Percentiles rank a stretch among this genome's conserved stretches.
phyloP scores from a whole-genome alignment of 2,797 vertebrate genomes.

The Centroberyx gerrardi region DNA sequence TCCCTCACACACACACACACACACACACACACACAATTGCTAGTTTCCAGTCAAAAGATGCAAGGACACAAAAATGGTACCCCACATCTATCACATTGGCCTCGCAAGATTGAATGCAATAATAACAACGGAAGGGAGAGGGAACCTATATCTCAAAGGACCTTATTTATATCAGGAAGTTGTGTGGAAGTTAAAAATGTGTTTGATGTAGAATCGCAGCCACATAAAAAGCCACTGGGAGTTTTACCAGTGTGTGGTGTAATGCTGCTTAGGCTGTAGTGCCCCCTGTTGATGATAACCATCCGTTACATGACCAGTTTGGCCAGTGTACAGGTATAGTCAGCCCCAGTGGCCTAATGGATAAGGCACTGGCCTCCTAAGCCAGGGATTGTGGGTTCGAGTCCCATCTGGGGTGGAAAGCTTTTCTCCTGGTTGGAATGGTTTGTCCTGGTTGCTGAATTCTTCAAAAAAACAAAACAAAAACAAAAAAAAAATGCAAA shows the following conservation, averaged over 20 bases:
- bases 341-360: conserved; percentile 76
- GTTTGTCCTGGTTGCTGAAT: too few species aligned
- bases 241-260: conserved; percentile 26
- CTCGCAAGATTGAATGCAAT: background rate
- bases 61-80: background rate
- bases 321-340: background rate
- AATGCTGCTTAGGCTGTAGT: conserved; percentile 44
- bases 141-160: background rate
- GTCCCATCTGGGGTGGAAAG: conserved; percentile 56
- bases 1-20: background rate
- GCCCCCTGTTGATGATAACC: conserved; percentile 63
- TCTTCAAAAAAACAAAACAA: too few species aligned
- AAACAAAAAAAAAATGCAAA: too few species aligned
- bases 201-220: conserved; percentile 44
- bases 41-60: conserved; percentile 14
- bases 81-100: background rate
- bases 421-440: too few species aligned
- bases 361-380: conserved; percentile 77
- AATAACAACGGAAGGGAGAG: background rate
- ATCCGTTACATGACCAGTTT: background rate
- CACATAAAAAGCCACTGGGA: conserved; percentile 37
- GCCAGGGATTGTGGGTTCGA: conserved; percentile 75
- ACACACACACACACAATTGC: background rate
- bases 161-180: conserved; percentile 15
- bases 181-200: conserved; percentile 41